Percentiles rank a stretch among this genome's conserved stretches.
These are phyloP conservation scores for Imbricaverruca yamaguchii DNA, from an alignment of 2,888 invertebrate species.

Conservation along the genomic window DNA sequence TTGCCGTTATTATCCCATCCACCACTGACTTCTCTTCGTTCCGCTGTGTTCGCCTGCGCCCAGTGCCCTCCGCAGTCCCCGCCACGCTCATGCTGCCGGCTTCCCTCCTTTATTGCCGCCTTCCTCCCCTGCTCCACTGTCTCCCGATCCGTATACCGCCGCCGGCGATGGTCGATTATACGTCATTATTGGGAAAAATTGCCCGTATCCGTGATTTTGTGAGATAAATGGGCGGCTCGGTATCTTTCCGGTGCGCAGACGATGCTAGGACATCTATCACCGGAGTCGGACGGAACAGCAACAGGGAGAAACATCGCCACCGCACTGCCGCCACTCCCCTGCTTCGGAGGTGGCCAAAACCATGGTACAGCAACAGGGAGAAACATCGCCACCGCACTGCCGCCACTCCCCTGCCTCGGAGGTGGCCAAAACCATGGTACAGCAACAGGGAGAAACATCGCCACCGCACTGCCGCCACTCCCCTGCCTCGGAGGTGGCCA, in stretches of 20 bases:
- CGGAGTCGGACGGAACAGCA: not conserved
- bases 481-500: not conserved
- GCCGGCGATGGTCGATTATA: not conserved
- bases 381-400: not conserved
- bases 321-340: too few relatives aligned
- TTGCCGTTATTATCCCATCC: too few relatives aligned
- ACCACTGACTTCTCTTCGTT: too few relatives aligned
- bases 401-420: not conserved
- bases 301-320: not conserved
- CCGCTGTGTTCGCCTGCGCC: too few relatives aligned
- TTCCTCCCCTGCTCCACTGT: too few relatives aligned
- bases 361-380: too few relatives aligned
- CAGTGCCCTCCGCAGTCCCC: too few relatives aligned
- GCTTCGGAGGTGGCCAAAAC: too few relatives aligned
- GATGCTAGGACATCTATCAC: slow-evolving; percentile 4
- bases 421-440: not conserved
- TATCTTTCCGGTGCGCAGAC: slow-evolving; percentile 16
- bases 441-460: not conserved
- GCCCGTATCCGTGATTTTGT: not conserved
- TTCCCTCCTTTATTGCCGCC: too few relatives aligned
- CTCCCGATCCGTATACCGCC: too few relatives aligned
- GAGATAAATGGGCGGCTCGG: slow-evolving; percentile 7
- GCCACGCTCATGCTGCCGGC: too few relatives aligned
- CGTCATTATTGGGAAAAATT: slow-evolving; percentile 12
- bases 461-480: not conserved